Evolutionary conservation across 1,140 invertebrate genomes (phyloP), one percentile per base, ranked within the genome.

Genomic region (Pogonomyrmex californicus): DNA sequence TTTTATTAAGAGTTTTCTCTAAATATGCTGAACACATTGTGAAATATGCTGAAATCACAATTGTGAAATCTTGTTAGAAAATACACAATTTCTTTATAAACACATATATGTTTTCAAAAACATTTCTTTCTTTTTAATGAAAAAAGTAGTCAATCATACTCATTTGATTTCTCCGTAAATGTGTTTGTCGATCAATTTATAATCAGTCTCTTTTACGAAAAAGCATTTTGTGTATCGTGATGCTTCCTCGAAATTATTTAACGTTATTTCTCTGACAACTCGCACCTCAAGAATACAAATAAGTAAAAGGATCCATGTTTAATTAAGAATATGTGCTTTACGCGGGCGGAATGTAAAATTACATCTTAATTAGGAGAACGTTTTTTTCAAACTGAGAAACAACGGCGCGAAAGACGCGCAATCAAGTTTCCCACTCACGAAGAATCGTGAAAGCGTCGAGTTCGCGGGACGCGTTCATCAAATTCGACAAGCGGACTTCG

Each of bases 261-360:
- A 41, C 2, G 9, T 60, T 60, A 76, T 54, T 36, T 54, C 12
- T 41, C 17, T 6, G 4, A 54, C 9, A 6, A 36, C 3, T 54
- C 9, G 1, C 38, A 14, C 5, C 30, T 56, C 2, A 41, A 30
- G n/a, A 76, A 58, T 30, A 30, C 12, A 76, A 76, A 63, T n/a
- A 78, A 41, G 2, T 36, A 36, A 49, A 65, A 63, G 47, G 3
- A 10, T 44, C 12, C 38, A 4, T 23, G 23, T 33, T 36, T 65
- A 36, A 78, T 78, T 77, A 44, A 41, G 62, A 66, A 51, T n/a
- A 54, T 23, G 23, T n/a, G 41, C 14, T 41, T 51, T 36, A 71
- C 49, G 23, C 12, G 38, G 12, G 23, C 17, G 41, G 36, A 47
- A 82, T 36, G 12, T 30, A 36, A 73, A 73, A 70, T 30, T 5